Evolutionary conservation across 2,888 invertebrate genomes (phyloP).

Genomic region (Cryptocephalus moraei): DNA sequence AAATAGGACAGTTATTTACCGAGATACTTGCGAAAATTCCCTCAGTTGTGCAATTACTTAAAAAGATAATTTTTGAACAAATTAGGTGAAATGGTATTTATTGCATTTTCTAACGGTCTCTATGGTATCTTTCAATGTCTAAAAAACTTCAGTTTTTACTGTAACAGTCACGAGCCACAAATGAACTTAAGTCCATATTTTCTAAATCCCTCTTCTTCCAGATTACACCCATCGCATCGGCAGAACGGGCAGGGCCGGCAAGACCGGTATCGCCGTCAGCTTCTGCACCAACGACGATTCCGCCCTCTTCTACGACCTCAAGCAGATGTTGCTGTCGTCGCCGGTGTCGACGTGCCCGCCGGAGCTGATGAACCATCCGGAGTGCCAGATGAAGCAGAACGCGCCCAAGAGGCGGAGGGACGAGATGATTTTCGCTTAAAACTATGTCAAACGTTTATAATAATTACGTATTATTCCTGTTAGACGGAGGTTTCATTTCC

Average conservation of each 20-base stretch:
- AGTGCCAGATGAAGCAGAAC: constrained; percentile 95
- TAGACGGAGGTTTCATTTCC: too few relatives aligned
- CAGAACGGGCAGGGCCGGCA: constrained; percentile 97
- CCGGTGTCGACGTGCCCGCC: constrained; percentile 93
- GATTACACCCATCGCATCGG: constrained; percentile 98
- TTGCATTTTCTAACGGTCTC: too few relatives aligned
- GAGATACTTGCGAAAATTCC: too few relatives aligned
- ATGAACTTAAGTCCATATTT: too few relatives aligned
- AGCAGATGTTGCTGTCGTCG: constrained; percentile 78
- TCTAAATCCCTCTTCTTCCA: constrained; percentile 24
- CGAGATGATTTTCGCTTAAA: constrained; percentile 88
- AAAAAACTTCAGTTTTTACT: too few relatives aligned
- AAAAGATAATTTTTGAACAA: too few relatives aligned
- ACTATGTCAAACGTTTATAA: not conserved
- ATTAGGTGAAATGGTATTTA: too few relatives aligned
- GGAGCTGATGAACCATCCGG: constrained; percentile 95
- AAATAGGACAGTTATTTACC: too few relatives aligned
- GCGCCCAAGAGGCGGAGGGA: constrained; percentile 88
- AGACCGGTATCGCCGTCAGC: constrained; percentile 90
- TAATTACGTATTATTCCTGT: too few relatives aligned
- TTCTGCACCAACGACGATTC: constrained; percentile 98
- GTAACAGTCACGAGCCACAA: too few relatives aligned
- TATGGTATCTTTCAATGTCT: too few relatives aligned
- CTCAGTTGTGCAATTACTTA: too few relatives aligned
- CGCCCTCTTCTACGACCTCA: constrained; percentile 90